Conservation (phyloP, 2,888 invertebrate genomes). For the Eumacrocentrus americanus region DNA sequence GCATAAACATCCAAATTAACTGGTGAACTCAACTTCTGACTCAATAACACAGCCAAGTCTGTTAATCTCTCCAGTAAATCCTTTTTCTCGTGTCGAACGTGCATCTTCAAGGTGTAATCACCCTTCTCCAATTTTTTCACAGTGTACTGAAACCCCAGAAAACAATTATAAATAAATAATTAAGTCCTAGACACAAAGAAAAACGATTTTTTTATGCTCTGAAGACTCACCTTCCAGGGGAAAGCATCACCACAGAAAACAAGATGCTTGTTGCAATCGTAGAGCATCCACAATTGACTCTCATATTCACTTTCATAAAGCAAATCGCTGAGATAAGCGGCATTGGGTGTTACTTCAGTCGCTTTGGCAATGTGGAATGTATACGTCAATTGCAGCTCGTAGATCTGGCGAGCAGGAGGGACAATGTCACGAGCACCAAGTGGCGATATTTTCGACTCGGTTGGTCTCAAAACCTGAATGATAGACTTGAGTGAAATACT, state of each 20-base stretch:
- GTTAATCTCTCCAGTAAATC: conserved; percentile 83
- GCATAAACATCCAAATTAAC: conserved; percentile 80
- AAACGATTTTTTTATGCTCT: too few relatives aligned
- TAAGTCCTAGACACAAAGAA: too few relatives aligned
- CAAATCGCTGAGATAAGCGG: conserved; percentile 81
- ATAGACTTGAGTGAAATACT: conserved; percentile 75
- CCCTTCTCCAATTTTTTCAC: conserved; percentile 90
- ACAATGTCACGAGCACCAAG: conserved; percentile 83
- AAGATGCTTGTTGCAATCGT: conserved; percentile 87
- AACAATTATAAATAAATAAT: conserved; percentile 1
- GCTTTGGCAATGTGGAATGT: conserved; percentile 81
- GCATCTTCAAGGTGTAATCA: conserved; percentile 86
- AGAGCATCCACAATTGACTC: conserved; percentile 96
- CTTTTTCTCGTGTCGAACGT: conserved; percentile 88
- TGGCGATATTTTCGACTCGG: conserved; percentile 80
- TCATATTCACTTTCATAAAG: conserved; percentile 97
- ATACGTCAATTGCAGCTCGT: conserved; percentile 87
- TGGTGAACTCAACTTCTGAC: conserved; percentile 76
- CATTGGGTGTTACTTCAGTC: conserved; percentile 81
- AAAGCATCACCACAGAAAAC: conserved; percentile 89
- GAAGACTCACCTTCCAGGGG: conserved; percentile 76
- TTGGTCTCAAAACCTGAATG: conserved; percentile 77
- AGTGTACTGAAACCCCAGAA: conserved; percentile 69
- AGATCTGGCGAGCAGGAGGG: conserved; percentile 87
- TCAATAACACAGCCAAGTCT: conserved; percentile 77